Conservation (phyloP, 2,888 invertebrate genomes). For the Leptura quadrifasciata region DNA sequence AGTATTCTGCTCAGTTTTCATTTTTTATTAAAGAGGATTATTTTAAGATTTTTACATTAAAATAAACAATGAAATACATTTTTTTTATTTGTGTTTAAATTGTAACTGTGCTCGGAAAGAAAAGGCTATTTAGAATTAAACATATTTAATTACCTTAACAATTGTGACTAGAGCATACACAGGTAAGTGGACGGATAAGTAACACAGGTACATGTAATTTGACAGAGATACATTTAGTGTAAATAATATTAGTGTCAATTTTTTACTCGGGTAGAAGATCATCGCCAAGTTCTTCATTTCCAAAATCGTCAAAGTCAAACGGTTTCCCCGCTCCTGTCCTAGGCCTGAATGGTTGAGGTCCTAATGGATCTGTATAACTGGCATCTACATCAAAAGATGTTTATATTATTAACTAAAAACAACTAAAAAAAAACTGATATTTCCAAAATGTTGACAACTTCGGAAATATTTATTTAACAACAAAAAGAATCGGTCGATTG, state of each 20-base stretch:
- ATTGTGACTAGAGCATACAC: slow-evolving; percentile 21
- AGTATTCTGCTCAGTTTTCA: slow-evolving; percentile 24
- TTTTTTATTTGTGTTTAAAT: neutral
- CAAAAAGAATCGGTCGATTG: too few species aligned
- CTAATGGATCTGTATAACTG: slow-evolving; percentile 77
- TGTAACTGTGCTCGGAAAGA: neutral
- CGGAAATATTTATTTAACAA: too few species aligned
- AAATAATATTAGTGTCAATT: neutral
- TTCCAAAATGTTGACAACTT: too few species aligned
- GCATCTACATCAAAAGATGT: slow-evolving; percentile 72
- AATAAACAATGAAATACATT: slow-evolving; percentile 16
- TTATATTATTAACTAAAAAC: too few species aligned
- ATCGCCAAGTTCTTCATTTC: slow-evolving; percentile 84
- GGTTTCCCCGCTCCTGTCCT: slow-evolving; percentile 76
- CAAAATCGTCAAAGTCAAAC: slow-evolving; percentile 80
- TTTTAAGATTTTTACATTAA: slow-evolving; percentile 22
- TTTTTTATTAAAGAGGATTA: slow-evolving; percentile 15
- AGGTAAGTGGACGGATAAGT: slow-evolving; percentile 8
- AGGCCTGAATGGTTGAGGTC: slow-evolving; percentile 76
- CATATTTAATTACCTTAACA: neutral
- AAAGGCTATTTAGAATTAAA: neutral
- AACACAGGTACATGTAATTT: neutral
- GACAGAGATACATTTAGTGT: neutral
- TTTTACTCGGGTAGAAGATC: slow-evolving; percentile 83
- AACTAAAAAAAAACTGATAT: too few species aligned